Percentiles rank a stretch among this genome's conserved stretches.
Evolutionary conservation across 2,888 invertebrate species (phyloP).

Genomic region (Tridacna gigas): DNA sequence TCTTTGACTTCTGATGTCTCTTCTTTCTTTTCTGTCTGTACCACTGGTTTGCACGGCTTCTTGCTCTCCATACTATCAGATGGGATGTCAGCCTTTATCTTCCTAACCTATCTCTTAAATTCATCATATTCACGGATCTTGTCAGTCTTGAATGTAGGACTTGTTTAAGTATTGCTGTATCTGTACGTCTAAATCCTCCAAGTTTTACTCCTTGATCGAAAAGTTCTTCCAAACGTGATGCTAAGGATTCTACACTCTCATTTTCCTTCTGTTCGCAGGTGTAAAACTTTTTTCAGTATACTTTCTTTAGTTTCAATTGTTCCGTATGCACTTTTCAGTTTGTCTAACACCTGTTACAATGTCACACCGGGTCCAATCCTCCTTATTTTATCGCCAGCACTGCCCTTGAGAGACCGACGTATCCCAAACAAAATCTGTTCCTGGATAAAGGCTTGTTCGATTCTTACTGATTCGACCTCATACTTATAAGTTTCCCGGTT

Average conservation of each 20-base stretch:
- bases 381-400: neutral
- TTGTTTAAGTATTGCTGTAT: neutral
- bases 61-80: no score
- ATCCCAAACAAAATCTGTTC: neutral
- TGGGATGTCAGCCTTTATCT: no score
- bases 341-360: neutral
- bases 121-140: no score
- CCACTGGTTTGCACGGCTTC: no score
- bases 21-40: no score
- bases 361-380: neutral
- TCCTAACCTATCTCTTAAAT: no score
- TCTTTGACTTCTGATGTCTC: no score
- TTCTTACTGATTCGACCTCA: neutral
- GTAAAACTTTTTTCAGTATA: constrained; percentile 1
- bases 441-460: neutral
- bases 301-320: neutral
- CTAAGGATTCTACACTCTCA: neutral
- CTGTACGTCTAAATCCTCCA: neutral
- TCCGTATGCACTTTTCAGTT: neutral
- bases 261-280: neutral
- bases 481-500: neutral
- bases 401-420: neutral
- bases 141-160: constrained; percentile 8
- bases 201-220: neutral
- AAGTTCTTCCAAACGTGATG: neutral